These are phyloP conservation scores for Pseudolycoriella hygida DNA, from an alignment of 2,888 invertebrate species.

Conservation along the genomic window DNA sequence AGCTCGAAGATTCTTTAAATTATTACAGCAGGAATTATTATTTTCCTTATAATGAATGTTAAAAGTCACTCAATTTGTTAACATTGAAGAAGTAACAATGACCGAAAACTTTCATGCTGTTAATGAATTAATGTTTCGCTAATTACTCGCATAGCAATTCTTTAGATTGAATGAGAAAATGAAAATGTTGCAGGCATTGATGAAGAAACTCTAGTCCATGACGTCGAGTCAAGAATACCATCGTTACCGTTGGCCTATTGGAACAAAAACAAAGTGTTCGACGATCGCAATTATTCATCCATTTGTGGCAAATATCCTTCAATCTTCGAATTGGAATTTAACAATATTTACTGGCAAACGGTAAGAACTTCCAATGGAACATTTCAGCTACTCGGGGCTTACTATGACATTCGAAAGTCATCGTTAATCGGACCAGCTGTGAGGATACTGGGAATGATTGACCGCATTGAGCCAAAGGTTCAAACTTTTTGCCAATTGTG, in stretches of 20 bases:
- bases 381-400: slow-evolving; percentile 79
- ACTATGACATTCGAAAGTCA: slow-evolving; percentile 62
- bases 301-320: slow-evolving; percentile 73
- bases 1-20: too few relatives aligned
- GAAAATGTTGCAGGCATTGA: slow-evolving; percentile 21
- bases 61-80: too few relatives aligned
- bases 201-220: slow-evolving; percentile 59
- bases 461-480: slow-evolving; percentile 69
- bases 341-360: slow-evolving; percentile 88
- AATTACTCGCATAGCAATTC: too few relatives aligned
- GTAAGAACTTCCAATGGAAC: slow-evolving; percentile 68
- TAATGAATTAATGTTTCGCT: too few relatives aligned
- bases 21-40: too few relatives aligned
- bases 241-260: slow-evolving; percentile 74
- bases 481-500: slow-evolving; percentile 75
- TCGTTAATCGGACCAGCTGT: slow-evolving; percentile 69
- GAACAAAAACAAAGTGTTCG: slow-evolving; percentile 60
- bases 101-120: too few relatives aligned
- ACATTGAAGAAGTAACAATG: too few relatives aligned
- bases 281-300: slow-evolving; percentile 37
- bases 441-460: slow-evolving; percentile 74
- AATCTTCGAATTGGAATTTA: slow-evolving; percentile 80
- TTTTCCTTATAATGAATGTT: too few relatives aligned
- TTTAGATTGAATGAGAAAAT: too few relatives aligned
- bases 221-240: slow-evolving; percentile 62